Evolutionary conservation across 2,888 invertebrate genomes (phyloP).

Genomic region (Scrobipalpa costella): DNA sequence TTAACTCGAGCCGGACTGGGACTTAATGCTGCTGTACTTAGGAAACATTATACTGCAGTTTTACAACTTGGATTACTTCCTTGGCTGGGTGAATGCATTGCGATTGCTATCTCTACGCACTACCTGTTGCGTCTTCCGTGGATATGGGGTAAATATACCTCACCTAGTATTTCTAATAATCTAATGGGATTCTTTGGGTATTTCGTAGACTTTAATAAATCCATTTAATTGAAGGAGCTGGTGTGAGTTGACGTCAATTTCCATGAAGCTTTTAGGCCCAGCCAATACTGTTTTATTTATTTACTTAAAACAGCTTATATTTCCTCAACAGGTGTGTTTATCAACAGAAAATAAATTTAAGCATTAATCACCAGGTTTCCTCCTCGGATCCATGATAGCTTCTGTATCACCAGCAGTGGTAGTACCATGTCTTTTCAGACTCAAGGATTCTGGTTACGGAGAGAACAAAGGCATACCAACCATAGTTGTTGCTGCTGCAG

Average conservation of each 20-base stretch:
- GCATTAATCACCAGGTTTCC: conserved; percentile 69
- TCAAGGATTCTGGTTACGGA: conserved; percentile 88
- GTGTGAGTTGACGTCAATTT: too few relatives aligned
- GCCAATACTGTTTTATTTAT: too few relatives aligned
- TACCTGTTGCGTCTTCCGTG: conserved; percentile 87
- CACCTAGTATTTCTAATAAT: conserved; percentile 22
- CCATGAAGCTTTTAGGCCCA: too few relatives aligned
- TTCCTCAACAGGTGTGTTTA: too few relatives aligned
- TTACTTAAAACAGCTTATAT: too few relatives aligned
- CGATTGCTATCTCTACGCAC: conserved; percentile 82
- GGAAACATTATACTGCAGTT: conserved; percentile 85
- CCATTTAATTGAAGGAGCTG: too few relatives aligned
- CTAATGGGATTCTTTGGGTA: too few relatives aligned
- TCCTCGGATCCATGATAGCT: conserved; percentile 89
- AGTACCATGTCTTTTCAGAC: conserved; percentile 90
- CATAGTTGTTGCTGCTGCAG: conserved; percentile 91
- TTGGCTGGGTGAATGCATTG: conserved; percentile 87
- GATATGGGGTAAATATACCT: conserved; percentile 82
- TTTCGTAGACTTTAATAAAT: too few relatives aligned
- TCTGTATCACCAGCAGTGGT: conserved; percentile 96
- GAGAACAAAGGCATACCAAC: conserved; percentile 94
- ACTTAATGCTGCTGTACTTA: conserved; percentile 87
- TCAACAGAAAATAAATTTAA: neutral
- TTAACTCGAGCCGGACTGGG: conserved; percentile 92
- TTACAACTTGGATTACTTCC: conserved; percentile 89